Percentiles rank a stretch among this genome's conserved stretches.
Conservation (phyloP, 2,113 vertebrate genomes). For the Platichthys stellatus region DNA sequence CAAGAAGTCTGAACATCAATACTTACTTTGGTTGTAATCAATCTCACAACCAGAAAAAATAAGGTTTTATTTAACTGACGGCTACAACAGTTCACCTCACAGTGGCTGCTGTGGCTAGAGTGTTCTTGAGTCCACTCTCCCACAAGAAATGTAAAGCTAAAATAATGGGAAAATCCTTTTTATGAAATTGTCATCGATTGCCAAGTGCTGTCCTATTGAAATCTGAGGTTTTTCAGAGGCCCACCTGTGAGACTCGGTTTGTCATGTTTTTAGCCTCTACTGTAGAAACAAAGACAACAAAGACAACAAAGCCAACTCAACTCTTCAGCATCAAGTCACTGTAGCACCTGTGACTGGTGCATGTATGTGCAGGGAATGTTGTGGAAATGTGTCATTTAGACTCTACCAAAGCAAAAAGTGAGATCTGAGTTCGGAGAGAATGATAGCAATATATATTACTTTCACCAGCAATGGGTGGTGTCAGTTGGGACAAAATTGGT, state of each 20-base stretch:
- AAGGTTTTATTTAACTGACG: not conserved
- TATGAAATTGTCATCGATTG: not conserved
- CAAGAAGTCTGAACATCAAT: not conserved
- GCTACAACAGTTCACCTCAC: not conserved
- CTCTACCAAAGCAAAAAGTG: not conserved
- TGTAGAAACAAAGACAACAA: not conserved
- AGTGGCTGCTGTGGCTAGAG: not conserved
- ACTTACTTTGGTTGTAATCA: not conserved
- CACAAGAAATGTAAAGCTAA: not conserved
- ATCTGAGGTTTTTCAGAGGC: not conserved
- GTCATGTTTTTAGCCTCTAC: not conserved
- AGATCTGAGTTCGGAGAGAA: conserved; percentile 1
- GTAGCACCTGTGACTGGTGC: not conserved
- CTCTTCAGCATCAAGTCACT: not conserved
- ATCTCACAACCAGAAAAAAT: not conserved
- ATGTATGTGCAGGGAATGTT: not conserved
- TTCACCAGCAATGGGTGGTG: conserved; percentile 44
- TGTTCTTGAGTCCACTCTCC: not conserved
- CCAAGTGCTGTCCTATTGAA: not conserved
- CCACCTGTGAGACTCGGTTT: not conserved
- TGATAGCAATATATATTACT: conserved; percentile 34
- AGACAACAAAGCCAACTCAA: no score
- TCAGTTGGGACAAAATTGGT: conserved; percentile 55
- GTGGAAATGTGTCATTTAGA: not conserved
- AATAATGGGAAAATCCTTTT: not conserved